Conservation (phyloP, 1,140 invertebrate species). For the Procambarus clarkii region DNA sequence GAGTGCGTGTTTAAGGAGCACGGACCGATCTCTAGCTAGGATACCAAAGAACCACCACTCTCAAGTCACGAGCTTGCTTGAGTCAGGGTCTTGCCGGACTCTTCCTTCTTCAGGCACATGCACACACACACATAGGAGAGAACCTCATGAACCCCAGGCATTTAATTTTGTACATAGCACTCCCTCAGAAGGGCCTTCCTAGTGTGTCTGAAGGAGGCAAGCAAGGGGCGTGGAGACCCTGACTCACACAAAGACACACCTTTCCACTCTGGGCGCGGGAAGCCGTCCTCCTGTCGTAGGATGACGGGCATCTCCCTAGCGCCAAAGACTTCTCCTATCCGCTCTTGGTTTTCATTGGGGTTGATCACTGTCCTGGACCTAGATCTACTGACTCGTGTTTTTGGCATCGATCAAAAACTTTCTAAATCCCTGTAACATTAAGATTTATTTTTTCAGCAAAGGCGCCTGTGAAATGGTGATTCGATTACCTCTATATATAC, state of each 20-base stretch:
- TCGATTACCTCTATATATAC: constrained; percentile 38
- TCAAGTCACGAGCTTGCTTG: constrained; percentile 65
- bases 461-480: constrained; percentile 46
- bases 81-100: constrained; percentile 11
- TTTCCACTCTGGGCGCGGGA: constrained; percentile 63
- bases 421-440: constrained; percentile 47
- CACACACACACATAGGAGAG: constrained; percentile 11
- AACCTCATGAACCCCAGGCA: constrained; percentile 31
- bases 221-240: constrained; percentile 33
- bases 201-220: constrained; percentile 46
- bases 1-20: constrained; percentile 54
- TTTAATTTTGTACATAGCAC: constrained; percentile 57
- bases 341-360: constrained; percentile 51
- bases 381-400: constrained; percentile 56
- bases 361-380: constrained; percentile 61
- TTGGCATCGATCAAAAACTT: constrained; percentile 60
- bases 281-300: constrained; percentile 53
- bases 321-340: constrained; percentile 43
- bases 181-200: neutral
- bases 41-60: constrained; percentile 65
- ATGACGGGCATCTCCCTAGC: constrained; percentile 51
- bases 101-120: constrained; percentile 50
- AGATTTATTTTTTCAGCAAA: constrained; percentile 47
- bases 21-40: constrained; percentile 69
- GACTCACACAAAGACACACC: constrained; percentile 44